phyloP scores from a whole-genome alignment of 2,888 invertebrate genomes.

The Agonopterix heracliana region DNA sequence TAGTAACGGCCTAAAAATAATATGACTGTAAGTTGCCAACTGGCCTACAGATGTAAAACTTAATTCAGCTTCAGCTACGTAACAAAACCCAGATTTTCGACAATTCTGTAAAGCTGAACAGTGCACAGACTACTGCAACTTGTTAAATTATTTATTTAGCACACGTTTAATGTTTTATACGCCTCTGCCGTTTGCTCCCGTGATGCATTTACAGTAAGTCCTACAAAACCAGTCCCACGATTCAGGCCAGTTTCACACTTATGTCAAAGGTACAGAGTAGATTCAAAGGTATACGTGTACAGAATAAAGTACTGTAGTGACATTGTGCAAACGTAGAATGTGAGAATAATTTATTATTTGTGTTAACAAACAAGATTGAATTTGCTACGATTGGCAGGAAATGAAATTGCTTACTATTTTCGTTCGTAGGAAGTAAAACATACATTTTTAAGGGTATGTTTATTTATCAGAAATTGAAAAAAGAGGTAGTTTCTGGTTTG shows the following conservation, averaged over 20 bases:
- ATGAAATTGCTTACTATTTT: not conserved
- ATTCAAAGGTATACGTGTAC: too few species aligned
- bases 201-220: constrained; percentile 17
- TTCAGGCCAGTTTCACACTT: too few species aligned
- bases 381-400: not conserved
- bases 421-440: too few species aligned
- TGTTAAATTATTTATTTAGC: constrained; percentile 43
- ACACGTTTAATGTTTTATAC: constrained; percentile 39
- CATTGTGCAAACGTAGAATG: constrained; percentile 4
- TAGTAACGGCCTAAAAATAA: too few species aligned
- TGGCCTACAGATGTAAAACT: too few species aligned
- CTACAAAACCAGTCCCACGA: too few species aligned
- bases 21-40: too few species aligned
- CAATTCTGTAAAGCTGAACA: not conserved
- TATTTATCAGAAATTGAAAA: too few species aligned
- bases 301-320: constrained; percentile 9
- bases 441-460: too few species aligned
- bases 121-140: constrained; percentile 25
- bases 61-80: not conserved
- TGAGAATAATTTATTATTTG: constrained; percentile 6
- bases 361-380: not conserved
- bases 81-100: not conserved
- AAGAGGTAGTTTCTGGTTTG: too few species aligned
- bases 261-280: too few species aligned
- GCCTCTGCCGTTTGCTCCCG: constrained; percentile 14